phyloP scores from a whole-genome alignment of 2,113 vertebrate species.

The Channa maculata region DNA sequence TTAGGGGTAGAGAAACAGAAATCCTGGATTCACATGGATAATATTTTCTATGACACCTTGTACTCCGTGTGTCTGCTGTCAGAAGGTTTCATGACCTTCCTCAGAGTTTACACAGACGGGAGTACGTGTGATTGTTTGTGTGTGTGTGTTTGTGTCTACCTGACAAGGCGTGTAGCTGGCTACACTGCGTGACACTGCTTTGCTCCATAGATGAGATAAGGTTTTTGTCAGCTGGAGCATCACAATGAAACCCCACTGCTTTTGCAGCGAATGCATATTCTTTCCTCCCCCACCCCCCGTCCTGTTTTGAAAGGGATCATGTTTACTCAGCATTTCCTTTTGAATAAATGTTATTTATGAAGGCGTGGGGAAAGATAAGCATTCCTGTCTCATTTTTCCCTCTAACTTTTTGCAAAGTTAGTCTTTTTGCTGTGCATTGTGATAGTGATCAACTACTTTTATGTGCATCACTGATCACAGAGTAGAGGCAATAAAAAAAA shows the following conservation, averaged over 20 bases:
- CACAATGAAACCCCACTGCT: conserved; percentile 48
- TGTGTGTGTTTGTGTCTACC: not conserved
- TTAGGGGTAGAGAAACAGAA: not conserved
- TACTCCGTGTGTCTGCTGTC: not conserved
- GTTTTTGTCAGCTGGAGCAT: conserved; percentile 62
- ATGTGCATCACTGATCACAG: conserved; percentile 30
- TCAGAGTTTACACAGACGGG: conserved; percentile 4
- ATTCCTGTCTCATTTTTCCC: conserved; percentile 40
- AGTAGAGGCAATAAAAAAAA: conserved; percentile 4
- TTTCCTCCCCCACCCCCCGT: conserved; percentile 31
- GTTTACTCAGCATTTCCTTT: conserved; percentile 78
- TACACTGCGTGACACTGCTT: conserved; percentile 40
- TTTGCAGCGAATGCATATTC: conserved; percentile 66
- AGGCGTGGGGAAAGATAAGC: conserved; percentile 71
- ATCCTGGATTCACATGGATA: not conserved
- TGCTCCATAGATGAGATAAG: conserved; percentile 64
- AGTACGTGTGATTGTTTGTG: conserved; percentile 8
- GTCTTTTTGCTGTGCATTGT: conserved; percentile 40
- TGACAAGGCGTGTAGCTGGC: conserved; percentile 22
- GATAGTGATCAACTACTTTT: conserved; percentile 42
- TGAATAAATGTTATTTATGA: conserved; percentile 74
- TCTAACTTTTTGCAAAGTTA: conserved; percentile 42
- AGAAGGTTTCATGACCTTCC: conserved; percentile 12
- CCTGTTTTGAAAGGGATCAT: conserved; percentile 62
- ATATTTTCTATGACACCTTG: conserved; percentile 10